Base-by-base conservation (phyloP, 1,140 invertebrate species). In the Drosophila malerkotliana region DNA sequence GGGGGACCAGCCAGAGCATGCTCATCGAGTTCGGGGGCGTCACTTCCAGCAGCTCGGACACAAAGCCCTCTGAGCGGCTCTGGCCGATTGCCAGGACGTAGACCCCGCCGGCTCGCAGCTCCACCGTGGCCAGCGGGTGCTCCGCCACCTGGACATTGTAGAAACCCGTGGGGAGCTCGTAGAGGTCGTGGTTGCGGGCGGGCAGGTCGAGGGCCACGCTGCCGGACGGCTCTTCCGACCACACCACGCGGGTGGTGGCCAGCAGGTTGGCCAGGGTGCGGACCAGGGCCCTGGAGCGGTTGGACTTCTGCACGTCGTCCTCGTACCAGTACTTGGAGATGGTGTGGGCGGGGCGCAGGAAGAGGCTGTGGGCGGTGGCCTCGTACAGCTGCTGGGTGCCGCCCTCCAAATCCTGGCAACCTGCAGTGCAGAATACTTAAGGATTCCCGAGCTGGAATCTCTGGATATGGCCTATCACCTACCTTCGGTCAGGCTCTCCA, bases 1-100 rank as follows among this genome's bases (percentile, higher is more conserved):
- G 97, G 0, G 97, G 97, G 7, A 98, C 84, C 77, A 98, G 93
- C 95, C 95, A 97, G 0, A 97, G 83, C 79, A 98, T 97, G 77
- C 95, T 95, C 18, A 98, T 91, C 1, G 93, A 94, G 84, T 97
- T 97, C 1, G 95, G 93, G 37, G 92, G 78, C 0, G 96, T 96
- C 0, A 97, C 61, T 53, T 83, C 72, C 3, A 87, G 55, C 56
- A 89, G 24, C 9, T 18, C 54, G n/a, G 74, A 61, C 1, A 52
- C 55, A 21, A 52, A 80, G 2, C 15, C 48, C 0, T 54, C 59
- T 1, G 26, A 28, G 1, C 21, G 51, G 8, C 18, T 56, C 18
- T 92, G 59, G 49, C 91, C 84, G 21, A 93, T 88, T 2, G 94
- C 26, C n/a, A 95, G 39, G 0, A 93, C 92, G 41, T 94, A 95